phyloP scores from a whole-genome alignment of 2,797 vertebrate species.

The Pygocentrus nattereri region DNA sequence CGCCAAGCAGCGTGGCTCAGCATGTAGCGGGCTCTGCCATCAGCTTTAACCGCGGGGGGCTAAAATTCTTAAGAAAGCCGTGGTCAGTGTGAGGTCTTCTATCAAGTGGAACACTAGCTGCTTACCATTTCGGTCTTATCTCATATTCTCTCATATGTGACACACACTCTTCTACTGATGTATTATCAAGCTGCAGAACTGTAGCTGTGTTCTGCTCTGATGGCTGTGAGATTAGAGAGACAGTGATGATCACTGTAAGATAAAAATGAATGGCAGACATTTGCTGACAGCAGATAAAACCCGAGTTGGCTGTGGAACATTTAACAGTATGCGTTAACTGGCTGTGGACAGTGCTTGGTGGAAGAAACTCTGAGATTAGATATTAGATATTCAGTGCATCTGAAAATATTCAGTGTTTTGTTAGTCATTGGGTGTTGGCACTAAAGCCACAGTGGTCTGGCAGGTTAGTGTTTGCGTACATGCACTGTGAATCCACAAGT shows the following conservation, averaged over 20 bases:
- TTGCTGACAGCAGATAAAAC: not conserved
- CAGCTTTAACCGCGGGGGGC: slow-evolving; percentile 44
- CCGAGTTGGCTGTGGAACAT: not conserved
- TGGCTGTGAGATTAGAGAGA: not conserved
- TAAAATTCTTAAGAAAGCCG: slow-evolving; percentile 31
- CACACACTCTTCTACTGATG: slow-evolving; percentile 28
- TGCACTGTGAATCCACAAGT: not conserved
- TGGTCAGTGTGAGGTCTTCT: slow-evolving; percentile 47
- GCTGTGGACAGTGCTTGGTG: not conserved
- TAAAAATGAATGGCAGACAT: not conserved
- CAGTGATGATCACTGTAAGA: not conserved
- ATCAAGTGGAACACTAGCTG: slow-evolving; percentile 35
- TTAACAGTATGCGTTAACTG: not conserved
- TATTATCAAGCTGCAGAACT: not conserved
- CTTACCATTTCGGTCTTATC: slow-evolving; percentile 31
- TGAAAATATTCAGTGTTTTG: not conserved
- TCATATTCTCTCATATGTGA: slow-evolving; percentile 39
- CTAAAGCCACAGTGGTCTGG: not conserved
- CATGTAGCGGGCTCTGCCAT: slow-evolving; percentile 46
- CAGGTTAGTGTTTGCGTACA: not conserved
- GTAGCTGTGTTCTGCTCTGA: not conserved
- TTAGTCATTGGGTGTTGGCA: slow-evolving; percentile 26
- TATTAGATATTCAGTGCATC: not conserved
- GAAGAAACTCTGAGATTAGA: not conserved
- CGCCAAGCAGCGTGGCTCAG: slow-evolving; percentile 32